Base-by-base conservation (phyloP, 2,113 vertebrate genomes). In the Leptobrachium ailaonicum region DNA sequence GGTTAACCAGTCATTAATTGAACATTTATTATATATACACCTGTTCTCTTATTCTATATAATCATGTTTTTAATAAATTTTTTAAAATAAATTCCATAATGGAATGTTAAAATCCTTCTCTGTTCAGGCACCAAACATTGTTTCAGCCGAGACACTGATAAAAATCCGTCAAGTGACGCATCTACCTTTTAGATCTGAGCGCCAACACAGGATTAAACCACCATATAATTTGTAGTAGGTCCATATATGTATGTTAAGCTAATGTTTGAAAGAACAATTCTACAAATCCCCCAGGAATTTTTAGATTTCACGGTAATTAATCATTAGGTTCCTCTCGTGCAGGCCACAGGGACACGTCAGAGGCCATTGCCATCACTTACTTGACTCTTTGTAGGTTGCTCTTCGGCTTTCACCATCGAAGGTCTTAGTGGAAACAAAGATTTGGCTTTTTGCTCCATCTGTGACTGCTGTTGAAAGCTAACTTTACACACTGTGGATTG, bases 401-500 rank as follows among this genome's bases (percentile, higher is more conserved):
- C 7, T 72, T 43, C 9, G 40, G 47, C 72, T 79, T 80, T 80
- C 62, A 80, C 64, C 62, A 73, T 56, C 12, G 62, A 72, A 73
- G 4, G 43, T 66, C 77, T 73, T 67, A 67, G 70, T 66, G 71
- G 54, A 80, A 80, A 80, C 62, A 79, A 79, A 63, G 63, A 58
- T 66, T 80, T 74, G 78, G 71, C 78, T 67, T 50, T 80, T 58
- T 67, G 41, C 62, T 32, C 42, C 62, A 20, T 14, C 74, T 60
- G 74, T 69, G 45, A 40, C 13, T 75, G 72, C 71, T 75, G 79
- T 53, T 81, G 79, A 81, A 81, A 81, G 79, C 79, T 74, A 68
- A 69, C 73, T 74, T 81, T 81, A 81, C 64, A 63, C 64, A 68
- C 72, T 56, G 67, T 40, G 66, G 50, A 75, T 81, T 75, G 71